Evolutionary conservation across 53 echinoderm and acorn worm species (phyloP).

Genomic region (Echinometra lucunter): DNA sequence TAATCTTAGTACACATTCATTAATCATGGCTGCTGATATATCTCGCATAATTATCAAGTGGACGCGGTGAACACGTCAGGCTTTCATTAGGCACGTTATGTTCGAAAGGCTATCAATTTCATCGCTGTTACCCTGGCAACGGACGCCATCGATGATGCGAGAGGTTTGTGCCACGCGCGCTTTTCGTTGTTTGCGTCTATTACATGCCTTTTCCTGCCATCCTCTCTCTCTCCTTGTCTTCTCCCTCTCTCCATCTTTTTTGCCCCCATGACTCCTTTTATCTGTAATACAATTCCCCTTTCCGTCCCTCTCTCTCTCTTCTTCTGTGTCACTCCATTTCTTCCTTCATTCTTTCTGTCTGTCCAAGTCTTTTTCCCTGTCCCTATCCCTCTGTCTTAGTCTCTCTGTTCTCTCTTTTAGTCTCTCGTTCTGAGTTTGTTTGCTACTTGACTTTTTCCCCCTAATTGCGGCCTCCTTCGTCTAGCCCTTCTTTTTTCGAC

Average conservation of each 20-base stretch:
- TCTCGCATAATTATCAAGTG: not conserved
- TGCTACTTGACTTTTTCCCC: not conserved
- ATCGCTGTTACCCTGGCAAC: not conserved
- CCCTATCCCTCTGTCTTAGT: not conserved
- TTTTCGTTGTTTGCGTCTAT: too few species aligned
- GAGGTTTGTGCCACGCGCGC: not conserved
- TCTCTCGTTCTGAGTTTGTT: not conserved
- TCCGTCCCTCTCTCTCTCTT: not conserved
- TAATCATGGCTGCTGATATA: not conserved
- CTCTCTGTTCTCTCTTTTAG: not conserved
- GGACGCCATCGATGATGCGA: conserved; percentile 1
- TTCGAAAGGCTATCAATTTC: conserved; percentile 26
- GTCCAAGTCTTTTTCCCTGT: not conserved
- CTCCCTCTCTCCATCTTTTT: not conserved
- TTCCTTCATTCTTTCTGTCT: not conserved
- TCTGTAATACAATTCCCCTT: not conserved
- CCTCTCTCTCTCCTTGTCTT: not conserved
- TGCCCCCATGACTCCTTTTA: not conserved
- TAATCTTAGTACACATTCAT: not conserved
- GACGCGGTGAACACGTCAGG: not conserved
- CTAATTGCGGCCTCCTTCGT: not conserved
- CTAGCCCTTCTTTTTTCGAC: not conserved
- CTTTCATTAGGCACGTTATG: conserved; percentile 31
- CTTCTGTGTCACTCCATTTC: not conserved
- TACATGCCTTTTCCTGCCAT: too few species aligned